phyloP scores from a whole-genome alignment of 1,140 invertebrate genomes.

The Pogonognathellus flavescens region DNA sequence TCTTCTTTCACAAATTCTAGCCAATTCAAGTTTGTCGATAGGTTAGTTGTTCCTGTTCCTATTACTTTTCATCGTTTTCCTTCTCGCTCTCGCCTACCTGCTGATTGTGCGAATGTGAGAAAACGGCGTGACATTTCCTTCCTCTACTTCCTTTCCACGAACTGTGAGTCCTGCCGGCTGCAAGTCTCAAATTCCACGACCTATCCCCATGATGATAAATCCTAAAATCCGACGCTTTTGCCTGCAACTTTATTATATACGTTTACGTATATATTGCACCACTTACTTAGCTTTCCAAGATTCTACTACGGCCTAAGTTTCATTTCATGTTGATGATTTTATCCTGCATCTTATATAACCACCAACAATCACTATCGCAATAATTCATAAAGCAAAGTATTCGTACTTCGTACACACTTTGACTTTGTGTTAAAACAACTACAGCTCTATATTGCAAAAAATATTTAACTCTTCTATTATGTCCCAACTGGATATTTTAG shows the following conservation, averaged over 20 bases:
- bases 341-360: not conserved
- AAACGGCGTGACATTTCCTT: constrained; percentile 48
- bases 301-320: not conserved
- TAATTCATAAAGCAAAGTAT: too few species aligned
- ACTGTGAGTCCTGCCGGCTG: not conserved
- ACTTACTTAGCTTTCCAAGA: not conserved
- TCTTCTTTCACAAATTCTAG: constrained; percentile 8
- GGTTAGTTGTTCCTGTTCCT: constrained; percentile 44
- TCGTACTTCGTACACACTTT: too few species aligned
- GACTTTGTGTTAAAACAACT: not conserved
- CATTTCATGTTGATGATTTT: not conserved
- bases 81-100: constrained; percentile 29
- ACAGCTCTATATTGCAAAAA: too few species aligned
- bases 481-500: too few species aligned
- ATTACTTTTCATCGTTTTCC: constrained; percentile 16
- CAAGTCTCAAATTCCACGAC: not conserved
- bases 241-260: too few species aligned
- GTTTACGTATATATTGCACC: not conserved
- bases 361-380: not conserved
- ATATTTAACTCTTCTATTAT: too few species aligned
- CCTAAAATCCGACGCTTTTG: not conserved
- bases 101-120: constrained; percentile 45
- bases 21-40: constrained; percentile 42
- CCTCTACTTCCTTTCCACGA: constrained; percentile 26
- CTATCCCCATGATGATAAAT: not conserved